phyloP scores from a whole-genome alignment of 2,888 invertebrate species.

The Gasteruption jaculator region DNA sequence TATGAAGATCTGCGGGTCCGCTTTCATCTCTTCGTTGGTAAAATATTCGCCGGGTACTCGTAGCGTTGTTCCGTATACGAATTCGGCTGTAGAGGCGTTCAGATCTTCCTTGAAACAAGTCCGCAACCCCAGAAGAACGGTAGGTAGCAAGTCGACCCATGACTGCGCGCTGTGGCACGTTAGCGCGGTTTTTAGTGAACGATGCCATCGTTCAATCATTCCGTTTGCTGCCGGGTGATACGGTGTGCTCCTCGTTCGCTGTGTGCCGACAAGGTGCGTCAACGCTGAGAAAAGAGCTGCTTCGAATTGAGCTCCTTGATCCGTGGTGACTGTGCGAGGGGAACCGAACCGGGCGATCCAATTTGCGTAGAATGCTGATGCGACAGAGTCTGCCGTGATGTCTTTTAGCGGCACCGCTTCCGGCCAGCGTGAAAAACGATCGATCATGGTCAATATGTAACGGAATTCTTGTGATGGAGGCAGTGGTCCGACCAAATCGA shows the following conservation, averaged over 20 bases:
- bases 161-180: conserved; percentile 23
- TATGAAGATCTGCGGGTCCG: conserved; percentile 11
- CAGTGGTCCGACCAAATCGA: conserved; percentile 50
- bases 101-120: conserved; percentile 33
- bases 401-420: conserved; percentile 15
- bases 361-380: conserved; percentile 1
- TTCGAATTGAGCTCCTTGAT: conserved; percentile 42
- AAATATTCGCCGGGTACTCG: conserved; percentile 32
- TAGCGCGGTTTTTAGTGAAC: conserved; percentile 44
- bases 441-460: conserved; percentile 41
- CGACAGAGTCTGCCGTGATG: conserved; percentile 28
- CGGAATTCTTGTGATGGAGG: conserved; percentile 31
- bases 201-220: conserved; percentile 46
- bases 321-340: conserved; percentile 39
- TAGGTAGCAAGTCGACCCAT: conserved; percentile 36
- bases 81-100: conserved; percentile 32
- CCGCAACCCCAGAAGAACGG: conserved; percentile 39
- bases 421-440: conserved; percentile 30
- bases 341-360: conserved; percentile 50
- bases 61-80: conserved; percentile 34
- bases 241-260: neutral
- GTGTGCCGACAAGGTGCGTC: conserved; percentile 24
- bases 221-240: conserved; percentile 44
- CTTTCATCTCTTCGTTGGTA: conserved; percentile 5
- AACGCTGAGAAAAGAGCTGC: conserved; percentile 28